Evolutionary conservation across 1,140 invertebrate genomes (phyloP), one percentile per base, ranked within the genome.

Genomic region (Sinella curviseta): DNA sequence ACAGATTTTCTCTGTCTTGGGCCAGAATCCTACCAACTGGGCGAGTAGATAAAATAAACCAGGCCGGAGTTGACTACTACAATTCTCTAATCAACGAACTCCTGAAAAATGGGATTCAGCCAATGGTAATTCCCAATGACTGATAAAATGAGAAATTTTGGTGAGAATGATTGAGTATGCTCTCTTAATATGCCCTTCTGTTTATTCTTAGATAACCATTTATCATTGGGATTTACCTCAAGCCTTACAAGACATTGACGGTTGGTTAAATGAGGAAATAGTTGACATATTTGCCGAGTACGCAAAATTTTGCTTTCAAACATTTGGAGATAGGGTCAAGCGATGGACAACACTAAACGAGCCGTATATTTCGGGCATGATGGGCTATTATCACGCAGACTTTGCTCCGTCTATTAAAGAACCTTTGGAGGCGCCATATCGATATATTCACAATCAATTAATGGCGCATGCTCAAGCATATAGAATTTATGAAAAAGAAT

Each of bases 1-100:
- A 93, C 84, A 88, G 92, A n/a, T 93, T 93, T 85, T 93, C 92
- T 0, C 88, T 93, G 80, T 90, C 91, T 0, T 93, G 92, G 92
- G 86, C 92, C 0, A 85, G 92, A 33, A 87, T 93, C 14, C 85
- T 93, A 65, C 91, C 92, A 0, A 88, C 87, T 20, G 92, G 92
- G 35, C 89, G 89, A 57, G 87, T 88, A 17, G 89, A 90, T 80
- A 79, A 88, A 0, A 86, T 92, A 20, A 93, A 91, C 84, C 86
- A 87, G 26, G 85, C 88, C n/a, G 92, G 92, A 77, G 88, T 93
- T 8, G 86, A 89, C 31, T 92, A 92, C 82, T 93, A 93, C 82
- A 90, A 89, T 82, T 89, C 90, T 74, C 82, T 93, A 26, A 91
- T 93, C 34, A 86, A 91, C 80, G 90, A 90, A 80, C 85, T 93